Conservation (phyloP, 2,797 vertebrate species). For the Diglossa cyanea region DNA sequence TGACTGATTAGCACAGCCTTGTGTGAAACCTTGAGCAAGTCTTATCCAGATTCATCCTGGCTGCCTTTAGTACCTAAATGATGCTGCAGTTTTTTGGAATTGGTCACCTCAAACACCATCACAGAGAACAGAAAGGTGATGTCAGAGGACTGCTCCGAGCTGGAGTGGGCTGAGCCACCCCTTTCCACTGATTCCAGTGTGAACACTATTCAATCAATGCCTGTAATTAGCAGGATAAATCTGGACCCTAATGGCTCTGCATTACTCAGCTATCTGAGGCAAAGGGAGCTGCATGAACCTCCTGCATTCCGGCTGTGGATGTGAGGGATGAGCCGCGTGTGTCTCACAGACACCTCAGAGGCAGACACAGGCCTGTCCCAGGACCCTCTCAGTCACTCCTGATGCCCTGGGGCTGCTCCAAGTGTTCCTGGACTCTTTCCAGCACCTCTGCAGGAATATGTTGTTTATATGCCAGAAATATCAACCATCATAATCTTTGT, state of each 20-base stretch:
- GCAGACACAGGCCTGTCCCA: not conserved
- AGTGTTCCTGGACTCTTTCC: not conserved
- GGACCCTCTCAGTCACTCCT: not conserved
- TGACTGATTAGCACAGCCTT: not conserved
- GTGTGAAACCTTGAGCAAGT: not conserved
- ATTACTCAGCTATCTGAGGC: not conserved
- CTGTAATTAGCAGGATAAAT: conserved; percentile 1
- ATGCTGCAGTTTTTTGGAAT: not conserved
- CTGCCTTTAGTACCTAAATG: not conserved
- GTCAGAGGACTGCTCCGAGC: not conserved
- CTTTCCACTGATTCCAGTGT: not conserved
- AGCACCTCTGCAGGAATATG: not conserved
- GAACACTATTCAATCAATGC: not conserved
- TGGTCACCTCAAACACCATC: not conserved
- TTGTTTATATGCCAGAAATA: not conserved
- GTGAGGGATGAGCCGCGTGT: accelerated
- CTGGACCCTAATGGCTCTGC: not conserved
- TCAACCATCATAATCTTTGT: not conserved
- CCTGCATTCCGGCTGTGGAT: accelerated
- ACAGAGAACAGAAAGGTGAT: not conserved
- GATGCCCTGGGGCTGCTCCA: not conserved
- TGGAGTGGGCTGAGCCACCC: not conserved
- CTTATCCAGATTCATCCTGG: not conserved
- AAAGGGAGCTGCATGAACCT: not conserved
- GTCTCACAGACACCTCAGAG: not conserved